A percentile compares a stretch with the other conserved stretches of the same genome.
Evolutionary conservation across 2,888 invertebrate genomes (phyloP).

Genomic region (Aplocera efformata): DNA sequence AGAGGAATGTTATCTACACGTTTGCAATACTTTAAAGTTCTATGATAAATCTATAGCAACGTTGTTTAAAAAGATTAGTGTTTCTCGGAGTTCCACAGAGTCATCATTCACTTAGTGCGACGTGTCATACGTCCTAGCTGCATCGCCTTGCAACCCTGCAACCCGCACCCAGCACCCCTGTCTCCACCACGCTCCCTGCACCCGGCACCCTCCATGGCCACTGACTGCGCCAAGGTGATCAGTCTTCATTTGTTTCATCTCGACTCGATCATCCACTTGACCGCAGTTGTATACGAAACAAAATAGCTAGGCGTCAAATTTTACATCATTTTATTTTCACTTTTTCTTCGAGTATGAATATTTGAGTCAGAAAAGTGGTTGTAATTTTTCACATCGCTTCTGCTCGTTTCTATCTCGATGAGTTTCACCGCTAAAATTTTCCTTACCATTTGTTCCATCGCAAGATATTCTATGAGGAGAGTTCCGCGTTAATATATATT

Average conservation of each 20-base stretch:
- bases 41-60: too few species aligned
- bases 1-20: too few species aligned
- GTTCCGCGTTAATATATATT: conserved; percentile 80
- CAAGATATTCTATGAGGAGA: conserved; percentile 80
- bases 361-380: conserved; percentile 50
- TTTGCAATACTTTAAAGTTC: too few species aligned
- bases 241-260: conserved; percentile 71
- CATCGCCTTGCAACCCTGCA: conserved; percentile 31
- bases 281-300: conserved; percentile 39
- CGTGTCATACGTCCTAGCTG: conserved; percentile 53
- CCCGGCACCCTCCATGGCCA: conserved; percentile 29
- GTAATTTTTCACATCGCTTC: conserved; percentile 62
- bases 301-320: conserved; percentile 17
- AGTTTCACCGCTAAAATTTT: conserved; percentile 75
- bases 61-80: conserved; percentile 4
- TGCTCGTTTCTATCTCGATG: conserved; percentile 48
- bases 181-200: conserved; percentile 16
- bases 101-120: conserved; percentile 74
- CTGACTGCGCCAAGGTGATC: conserved; percentile 61
- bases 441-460: conserved; percentile 80
- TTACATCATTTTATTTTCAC: conserved; percentile 21
- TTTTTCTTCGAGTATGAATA: conserved; percentile 19
- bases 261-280: conserved; percentile 53
- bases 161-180: conserved; percentile 28
- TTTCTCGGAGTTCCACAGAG: conserved; percentile 22